phyloP scores from a whole-genome alignment of 2,113 vertebrate genomes.

The Dipodomys stephensi region DNA sequence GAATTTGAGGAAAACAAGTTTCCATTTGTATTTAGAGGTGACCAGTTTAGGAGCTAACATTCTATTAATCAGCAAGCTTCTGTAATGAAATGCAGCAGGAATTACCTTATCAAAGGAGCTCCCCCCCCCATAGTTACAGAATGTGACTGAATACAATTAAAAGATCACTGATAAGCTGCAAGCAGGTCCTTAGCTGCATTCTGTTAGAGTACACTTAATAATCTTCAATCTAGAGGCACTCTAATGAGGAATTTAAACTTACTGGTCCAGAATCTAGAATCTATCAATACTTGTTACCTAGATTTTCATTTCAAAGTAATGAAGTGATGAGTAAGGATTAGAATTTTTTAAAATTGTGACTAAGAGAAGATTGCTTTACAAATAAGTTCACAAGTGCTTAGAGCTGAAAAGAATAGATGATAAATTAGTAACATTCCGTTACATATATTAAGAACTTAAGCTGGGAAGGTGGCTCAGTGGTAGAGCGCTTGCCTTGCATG shows the following conservation, averaged over 20 bases:
- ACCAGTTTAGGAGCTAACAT: constrained; percentile 76
- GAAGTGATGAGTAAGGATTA: constrained; percentile 77
- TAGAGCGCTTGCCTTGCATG: too few species aligned
- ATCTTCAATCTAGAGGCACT: constrained; percentile 45
- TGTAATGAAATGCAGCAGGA: constrained; percentile 81
- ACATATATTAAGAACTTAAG: not conserved
- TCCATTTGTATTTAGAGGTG: constrained; percentile 74
- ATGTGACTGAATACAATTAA: constrained; percentile 81
- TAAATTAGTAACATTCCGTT: not conserved
- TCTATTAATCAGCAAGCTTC: constrained; percentile 81
- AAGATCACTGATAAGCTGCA: constrained; percentile 77
- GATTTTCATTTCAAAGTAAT: constrained; percentile 76
- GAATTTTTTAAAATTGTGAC: constrained; percentile 58
- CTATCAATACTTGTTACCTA: constrained; percentile 52
- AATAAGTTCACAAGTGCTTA: constrained; percentile 67
- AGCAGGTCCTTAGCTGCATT: constrained; percentile 67
- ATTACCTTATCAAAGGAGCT: constrained; percentile 83
- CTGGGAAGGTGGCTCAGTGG: too few species aligned
- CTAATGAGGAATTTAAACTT: constrained; percentile 69
- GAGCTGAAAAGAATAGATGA: constrained; percentile 6
- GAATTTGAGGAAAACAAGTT: constrained; percentile 65
- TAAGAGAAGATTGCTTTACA: constrained; percentile 66
- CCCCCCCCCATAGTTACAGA: constrained; percentile 76
- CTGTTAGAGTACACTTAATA: constrained; percentile 67
- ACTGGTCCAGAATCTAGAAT: constrained; percentile 58